Evolutionary conservation across 2,888 invertebrate genomes (phyloP), one percentile per base, ranked within the genome.

Genomic region (Nemoura dubitans): DNA sequence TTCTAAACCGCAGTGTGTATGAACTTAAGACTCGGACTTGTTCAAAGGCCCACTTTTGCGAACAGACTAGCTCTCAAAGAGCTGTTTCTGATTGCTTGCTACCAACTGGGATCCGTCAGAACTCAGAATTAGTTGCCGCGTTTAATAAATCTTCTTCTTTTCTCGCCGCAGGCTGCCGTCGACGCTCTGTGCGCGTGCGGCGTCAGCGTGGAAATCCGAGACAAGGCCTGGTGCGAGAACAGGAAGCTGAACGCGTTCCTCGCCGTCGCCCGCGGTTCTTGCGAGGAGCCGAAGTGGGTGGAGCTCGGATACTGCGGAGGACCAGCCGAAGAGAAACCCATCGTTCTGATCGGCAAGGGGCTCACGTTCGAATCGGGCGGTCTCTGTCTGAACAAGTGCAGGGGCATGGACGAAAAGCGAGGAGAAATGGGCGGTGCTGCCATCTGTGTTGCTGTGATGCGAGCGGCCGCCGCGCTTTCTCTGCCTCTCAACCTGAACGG

Each of bases 361-460:
- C 81, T 81, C 10, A 81, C 81, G 5, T 81, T 81, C 81, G 81
- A 81, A 30, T 81, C 81, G 29, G 81, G 81, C 81, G 81, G 81
- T 0, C 30, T 81, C 1, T 81, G 81, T 29, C 28, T 78, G 7
- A 21, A 21, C 16, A 28, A 95, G 0, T 89, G 94, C 0, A 90
- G 92, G 0, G 91, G 91, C 28, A 96, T 96, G 96, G 94, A 94
- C 88, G 92, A 93, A 88, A 96, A 96, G 96, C 91, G 95, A 86
- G 95, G 93, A 0, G 96, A 96, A 90, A 96, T 96, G 95, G 94
- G 94, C 5, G 96, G 96, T 3, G 95, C 95, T 14, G 95, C 96
- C 25, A 93, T 93, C 90, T 94, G 95, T 16, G 92, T 93, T 0
- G 94, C 93, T 0, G 91, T 94, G 0, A 91, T 95, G 59, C 91